Conservation (phyloP, 2,888 invertebrate genomes). For the Lepas anatifera region DNA sequence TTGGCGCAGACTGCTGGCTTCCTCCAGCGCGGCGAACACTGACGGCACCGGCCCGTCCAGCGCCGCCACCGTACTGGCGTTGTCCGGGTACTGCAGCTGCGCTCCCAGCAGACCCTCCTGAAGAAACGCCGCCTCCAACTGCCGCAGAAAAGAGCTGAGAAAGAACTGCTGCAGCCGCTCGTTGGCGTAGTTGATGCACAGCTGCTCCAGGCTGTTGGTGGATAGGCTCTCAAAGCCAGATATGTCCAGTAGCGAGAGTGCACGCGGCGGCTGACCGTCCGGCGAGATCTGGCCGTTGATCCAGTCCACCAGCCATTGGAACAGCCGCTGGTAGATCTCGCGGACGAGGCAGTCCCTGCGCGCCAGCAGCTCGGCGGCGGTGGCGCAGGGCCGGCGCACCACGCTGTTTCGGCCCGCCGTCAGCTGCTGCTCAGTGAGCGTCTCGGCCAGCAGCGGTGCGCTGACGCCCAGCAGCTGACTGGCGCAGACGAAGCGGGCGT, state of each 20-base stretch:
- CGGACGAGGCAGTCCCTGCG: conserved; percentile 65
- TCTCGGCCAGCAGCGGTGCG: conserved; percentile 53
- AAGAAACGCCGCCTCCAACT: conserved; percentile 69
- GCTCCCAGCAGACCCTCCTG: conserved; percentile 49
- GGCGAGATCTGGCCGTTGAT: conserved; percentile 48
- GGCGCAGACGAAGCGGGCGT: background rate
- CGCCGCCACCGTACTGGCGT: background rate
- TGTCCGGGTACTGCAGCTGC: background rate
- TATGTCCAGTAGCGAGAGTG: conserved; percentile 64
- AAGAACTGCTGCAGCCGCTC: conserved; percentile 76
- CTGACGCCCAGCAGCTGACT: conserved; percentile 51
- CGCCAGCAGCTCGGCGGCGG: conserved; percentile 54
- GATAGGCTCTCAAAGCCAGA: conserved; percentile 72
- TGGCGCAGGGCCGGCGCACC: conserved; percentile 59
- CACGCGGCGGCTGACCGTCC: conserved; percentile 47
- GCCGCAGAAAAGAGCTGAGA: conserved; percentile 70
- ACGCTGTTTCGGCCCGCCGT: conserved; percentile 55
- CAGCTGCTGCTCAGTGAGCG: conserved; percentile 59
- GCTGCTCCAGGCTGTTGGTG: conserved; percentile 65
- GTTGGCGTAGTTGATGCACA: conserved; percentile 69
- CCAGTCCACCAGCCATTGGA: conserved; percentile 70
- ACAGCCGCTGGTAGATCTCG: conserved; percentile 61
- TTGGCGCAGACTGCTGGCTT: background rate
- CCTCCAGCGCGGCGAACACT: background rate
- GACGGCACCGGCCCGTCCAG: conserved; percentile 6